Base-by-base conservation (phyloP, 2,888 invertebrate species). In the Cryptophagus acutangulus region DNA sequence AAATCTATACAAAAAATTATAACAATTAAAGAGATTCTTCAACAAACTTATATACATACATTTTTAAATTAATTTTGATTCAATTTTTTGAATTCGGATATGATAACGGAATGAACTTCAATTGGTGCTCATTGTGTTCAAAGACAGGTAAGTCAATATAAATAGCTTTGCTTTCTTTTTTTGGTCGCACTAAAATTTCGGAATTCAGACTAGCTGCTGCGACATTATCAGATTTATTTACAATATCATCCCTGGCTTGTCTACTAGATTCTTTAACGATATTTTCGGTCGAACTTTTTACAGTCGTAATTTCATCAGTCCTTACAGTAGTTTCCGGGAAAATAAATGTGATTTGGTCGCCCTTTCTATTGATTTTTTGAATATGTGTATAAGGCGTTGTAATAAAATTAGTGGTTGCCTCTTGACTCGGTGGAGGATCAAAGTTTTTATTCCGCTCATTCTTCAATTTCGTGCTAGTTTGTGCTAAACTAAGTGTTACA, bases 61-160 rank as follows among this genome's bases (percentile, higher is more conserved):
- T n/a, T n/a, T n/a, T n/a, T n/a, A n/a, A n/a, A n/a, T n/a, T n/a
- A n/a, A n/a, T n/a, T 20, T 41, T 38, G 37, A 17, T 25, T 35
- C n/a, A 40, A 25, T 44, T 45, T 4, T 30, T 47, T 41, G 38
- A 10, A 16, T 29, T 29, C n/a, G 26, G 5, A 26, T 4, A 3
- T 12, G 43, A 44, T 17, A 69, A 47, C 2, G 70, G 70, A 38
- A 70, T 70, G 44, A 69, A 70, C 46, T 67, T 70, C 16, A 57
- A 47, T 40, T 52, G 54, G 28, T 55, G 56, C 17, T 54, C 55
- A 33, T 57, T 58, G 12, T 41, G 47, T 43, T 64, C 67, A 41
- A 65, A 67, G 17, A 70, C 67, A 2, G 70, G 70, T 37, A 70
- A 52, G 51, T 69, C 61, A 20, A 70, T 59, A 39, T 59, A 67